Conservation (phyloP, 2,888 invertebrate species). For the Tenthredo distinguenda region DNA sequence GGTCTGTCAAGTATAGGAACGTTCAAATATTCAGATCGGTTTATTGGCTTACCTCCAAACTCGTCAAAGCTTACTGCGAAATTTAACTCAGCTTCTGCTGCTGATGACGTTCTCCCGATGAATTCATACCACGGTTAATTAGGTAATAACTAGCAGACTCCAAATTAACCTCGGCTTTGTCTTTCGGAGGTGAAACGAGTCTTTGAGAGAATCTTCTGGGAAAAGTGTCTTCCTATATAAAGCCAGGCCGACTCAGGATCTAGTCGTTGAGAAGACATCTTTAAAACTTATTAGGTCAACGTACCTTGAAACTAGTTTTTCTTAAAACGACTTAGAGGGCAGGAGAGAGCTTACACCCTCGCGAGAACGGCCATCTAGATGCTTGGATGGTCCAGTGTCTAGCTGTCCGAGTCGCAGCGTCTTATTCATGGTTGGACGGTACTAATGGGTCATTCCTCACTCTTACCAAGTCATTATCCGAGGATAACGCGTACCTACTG, state of each 20-base stretch:
- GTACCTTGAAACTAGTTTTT: slow-evolving; percentile 34
- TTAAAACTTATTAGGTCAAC: slow-evolving; percentile 27
- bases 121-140: slow-evolving; percentile 31
- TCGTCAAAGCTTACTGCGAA: slow-evolving; percentile 29
- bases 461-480: slow-evolving; percentile 49
- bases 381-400: slow-evolving; percentile 3
- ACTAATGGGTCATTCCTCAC: slow-evolving; percentile 49
- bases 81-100: slow-evolving; percentile 22
- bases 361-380: slow-evolving; percentile 23
- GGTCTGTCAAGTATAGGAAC: slow-evolving; percentile 36
- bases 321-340: slow-evolving; percentile 16
- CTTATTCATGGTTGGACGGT: slow-evolving; percentile 43
- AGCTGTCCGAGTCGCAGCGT: slow-evolving; percentile 39
- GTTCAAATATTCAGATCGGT: slow-evolving; percentile 43
- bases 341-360: slow-evolving; percentile 42
- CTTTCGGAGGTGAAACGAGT: slow-evolving; percentile 5
- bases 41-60: slow-evolving; percentile 30
- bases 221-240: slow-evolving; percentile 18
- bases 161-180: slow-evolving; percentile 18
- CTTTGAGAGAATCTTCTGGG: neutral
- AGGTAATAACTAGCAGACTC: slow-evolving; percentile 26
- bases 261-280: slow-evolving; percentile 10
- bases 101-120: slow-evolving; percentile 23
- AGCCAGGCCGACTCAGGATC: neutral
- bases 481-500: slow-evolving; percentile 36